A percentile compares a stretch with the other conserved stretches of the same genome.
phyloP scores from a whole-genome alignment of 2,797 vertebrate genomes.

The Poecilia gillii region DNA sequence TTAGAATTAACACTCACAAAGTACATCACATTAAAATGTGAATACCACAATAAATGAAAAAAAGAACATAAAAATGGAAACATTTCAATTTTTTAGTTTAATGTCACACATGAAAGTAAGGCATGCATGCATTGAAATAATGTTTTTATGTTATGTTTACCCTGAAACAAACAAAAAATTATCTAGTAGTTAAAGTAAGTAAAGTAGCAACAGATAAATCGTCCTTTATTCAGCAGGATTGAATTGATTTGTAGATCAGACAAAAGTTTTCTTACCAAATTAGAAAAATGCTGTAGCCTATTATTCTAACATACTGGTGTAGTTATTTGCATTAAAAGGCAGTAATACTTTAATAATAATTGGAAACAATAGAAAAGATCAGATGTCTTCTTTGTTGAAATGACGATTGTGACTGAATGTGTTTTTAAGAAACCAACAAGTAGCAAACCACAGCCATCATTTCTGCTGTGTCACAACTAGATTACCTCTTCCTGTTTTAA shows the following conservation, averaged over 20 bases:
- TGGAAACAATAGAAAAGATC: not conserved
- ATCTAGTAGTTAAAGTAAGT: not conserved
- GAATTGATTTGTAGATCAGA: not conserved
- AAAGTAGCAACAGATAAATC: not conserved
- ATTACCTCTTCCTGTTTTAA: not conserved
- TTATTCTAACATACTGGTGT: not conserved
- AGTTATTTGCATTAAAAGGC: not conserved
- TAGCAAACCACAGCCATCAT: not conserved
- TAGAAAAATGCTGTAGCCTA: not conserved
- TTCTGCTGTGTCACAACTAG: not conserved
- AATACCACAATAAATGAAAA: not conserved
- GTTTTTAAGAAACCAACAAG: not conserved
- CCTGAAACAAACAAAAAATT: not conserved
- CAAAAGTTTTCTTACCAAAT: not conserved
- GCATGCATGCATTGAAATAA: not conserved
- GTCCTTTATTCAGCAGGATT: not conserved
- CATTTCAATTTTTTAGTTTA: not conserved
- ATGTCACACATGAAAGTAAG: not conserved
- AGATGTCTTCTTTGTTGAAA: not conserved
- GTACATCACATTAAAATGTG: not conserved
- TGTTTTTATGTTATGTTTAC: not conserved
- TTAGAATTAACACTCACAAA: not conserved
- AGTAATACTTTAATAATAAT: not conserved
- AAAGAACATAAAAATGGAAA: not conserved
- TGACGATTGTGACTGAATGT: not conserved